Evolutionary conservation across 2,797 vertebrate genomes (phyloP), one percentile per base, ranked within the genome.

Genomic region (Sebastes goodei): DNA sequence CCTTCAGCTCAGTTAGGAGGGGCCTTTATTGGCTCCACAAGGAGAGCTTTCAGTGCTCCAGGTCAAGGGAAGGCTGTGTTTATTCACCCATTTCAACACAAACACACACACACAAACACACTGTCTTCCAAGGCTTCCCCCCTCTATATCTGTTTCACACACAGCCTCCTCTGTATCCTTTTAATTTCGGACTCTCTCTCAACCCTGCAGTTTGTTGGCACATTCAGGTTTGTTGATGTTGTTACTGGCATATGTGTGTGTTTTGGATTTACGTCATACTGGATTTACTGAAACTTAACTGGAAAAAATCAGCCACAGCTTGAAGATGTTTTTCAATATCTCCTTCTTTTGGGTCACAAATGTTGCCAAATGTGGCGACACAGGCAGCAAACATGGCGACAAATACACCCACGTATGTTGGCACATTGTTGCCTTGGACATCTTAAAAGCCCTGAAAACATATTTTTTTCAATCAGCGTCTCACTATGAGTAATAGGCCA

Each of bases 21-120:
- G 17, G 81, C 52, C 78, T 92, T 83, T 80, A 89, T 71, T 74
- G 78, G 71, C 64, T 84, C 78, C 78, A 93, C 89, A 94, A 90
- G 81, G 81, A 74, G 56, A 71, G 85, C 87, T 83, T 94, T 93
- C 78, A 91, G 64, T 17, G 42, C 32, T 29, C 53, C 14, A 69
- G 93, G 91, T 93, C 91, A 93, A 84, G 68, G 38, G 66, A 80
- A 89, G 89, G 89, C 88, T 86, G 71, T 83, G 84, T 90, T 90
- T 89, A 90, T 88, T 88, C 83, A 83, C 76, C 63, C 71, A 79
- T 83, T 91, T 81, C 63, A 82, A 10, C 63, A 73, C 53, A 71
- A 74, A 70, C 27, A 35, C 61, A 56, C 10, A 56, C 17, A 57
- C 3, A 57, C 52, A 80, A 33, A 76, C 73, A 80, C 63, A 59